These are phyloP conservation scores for Pipistrellus pygmaeus DNA, from an alignment of 2,797 vertebrate species.

Conservation along the genomic window DNA sequence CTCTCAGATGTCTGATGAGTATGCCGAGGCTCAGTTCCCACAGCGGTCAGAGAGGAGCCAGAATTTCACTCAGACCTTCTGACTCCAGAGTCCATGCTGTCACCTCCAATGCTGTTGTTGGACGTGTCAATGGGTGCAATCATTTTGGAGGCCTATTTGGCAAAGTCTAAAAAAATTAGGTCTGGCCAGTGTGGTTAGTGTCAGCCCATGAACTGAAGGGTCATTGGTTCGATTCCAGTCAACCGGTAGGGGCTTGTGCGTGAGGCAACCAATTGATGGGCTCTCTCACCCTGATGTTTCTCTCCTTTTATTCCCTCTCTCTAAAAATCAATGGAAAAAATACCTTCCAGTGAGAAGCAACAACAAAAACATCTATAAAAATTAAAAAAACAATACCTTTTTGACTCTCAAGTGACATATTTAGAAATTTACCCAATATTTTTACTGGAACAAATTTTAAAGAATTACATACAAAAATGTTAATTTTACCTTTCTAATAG, in stretches of 20 bases:
- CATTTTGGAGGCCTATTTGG: conserved; percentile 25
- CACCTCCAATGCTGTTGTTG: not conserved
- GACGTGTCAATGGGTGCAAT: not conserved
- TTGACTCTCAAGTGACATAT: conserved; percentile 27
- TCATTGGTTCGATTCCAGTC: too few species aligned
- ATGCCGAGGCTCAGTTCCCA: not conserved
- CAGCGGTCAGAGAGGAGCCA: not conserved
- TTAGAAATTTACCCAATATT: conserved; percentile 53
- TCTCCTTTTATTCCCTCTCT: too few species aligned
- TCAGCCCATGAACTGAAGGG: too few species aligned
- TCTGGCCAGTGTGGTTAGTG: too few species aligned
- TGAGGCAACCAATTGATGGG: too few species aligned
- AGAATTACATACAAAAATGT: conserved; percentile 2
- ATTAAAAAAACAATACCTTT: conserved; percentile 4
- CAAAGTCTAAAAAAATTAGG: not conserved
- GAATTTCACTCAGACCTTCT: not conserved
- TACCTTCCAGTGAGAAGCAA: too few species aligned
- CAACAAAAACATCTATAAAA: not conserved
- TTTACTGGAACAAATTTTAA: conserved; percentile 51
- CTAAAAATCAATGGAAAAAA: too few species aligned
- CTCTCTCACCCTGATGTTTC: too few species aligned
- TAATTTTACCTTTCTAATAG: conserved; percentile 3
- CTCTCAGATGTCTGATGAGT: not conserved
- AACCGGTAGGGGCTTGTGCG: too few species aligned
- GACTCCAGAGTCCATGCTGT: not conserved